Conservation (phyloP, 2,113 vertebrate species). For the Pedionomus torquatus region DNA sequence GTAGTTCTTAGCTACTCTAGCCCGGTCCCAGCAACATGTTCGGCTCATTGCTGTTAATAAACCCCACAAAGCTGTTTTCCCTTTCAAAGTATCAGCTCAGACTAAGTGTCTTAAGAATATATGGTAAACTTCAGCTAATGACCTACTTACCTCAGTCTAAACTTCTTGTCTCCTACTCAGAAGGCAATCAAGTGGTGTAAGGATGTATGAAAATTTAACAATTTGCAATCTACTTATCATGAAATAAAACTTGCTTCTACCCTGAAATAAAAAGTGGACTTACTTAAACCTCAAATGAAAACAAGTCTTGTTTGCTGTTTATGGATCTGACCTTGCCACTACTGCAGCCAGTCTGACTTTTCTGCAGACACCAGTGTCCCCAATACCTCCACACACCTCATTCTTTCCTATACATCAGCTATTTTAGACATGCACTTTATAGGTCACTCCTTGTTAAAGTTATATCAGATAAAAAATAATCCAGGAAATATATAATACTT, state of each 20-base stretch:
- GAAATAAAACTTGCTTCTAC: background rate
- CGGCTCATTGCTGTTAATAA: background rate
- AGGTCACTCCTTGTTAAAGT: background rate
- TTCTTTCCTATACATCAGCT: background rate
- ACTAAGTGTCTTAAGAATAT: background rate
- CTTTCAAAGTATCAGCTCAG: background rate
- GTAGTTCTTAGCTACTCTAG: background rate
- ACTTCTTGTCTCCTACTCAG: background rate
- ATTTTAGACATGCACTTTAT: background rate
- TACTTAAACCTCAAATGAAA: background rate
- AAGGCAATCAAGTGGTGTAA: background rate
- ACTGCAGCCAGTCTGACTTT: background rate
- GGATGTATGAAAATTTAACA: background rate
- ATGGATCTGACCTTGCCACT: background rate
- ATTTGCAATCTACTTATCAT: background rate
- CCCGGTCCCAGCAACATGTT: background rate
- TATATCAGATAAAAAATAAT: background rate
- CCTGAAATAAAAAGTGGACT: background rate
- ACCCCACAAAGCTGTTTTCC: background rate
- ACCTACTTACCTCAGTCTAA: background rate
- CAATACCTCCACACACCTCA: background rate
- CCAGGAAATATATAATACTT: background rate
- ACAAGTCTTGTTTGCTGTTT: background rate
- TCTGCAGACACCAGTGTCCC: background rate
- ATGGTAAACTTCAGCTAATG: background rate